Percentiles rank a stretch among this genome's conserved stretches.
phyloP scores from a whole-genome alignment of 2,797 vertebrate genomes.

The Sebastes aleutianus region DNA sequence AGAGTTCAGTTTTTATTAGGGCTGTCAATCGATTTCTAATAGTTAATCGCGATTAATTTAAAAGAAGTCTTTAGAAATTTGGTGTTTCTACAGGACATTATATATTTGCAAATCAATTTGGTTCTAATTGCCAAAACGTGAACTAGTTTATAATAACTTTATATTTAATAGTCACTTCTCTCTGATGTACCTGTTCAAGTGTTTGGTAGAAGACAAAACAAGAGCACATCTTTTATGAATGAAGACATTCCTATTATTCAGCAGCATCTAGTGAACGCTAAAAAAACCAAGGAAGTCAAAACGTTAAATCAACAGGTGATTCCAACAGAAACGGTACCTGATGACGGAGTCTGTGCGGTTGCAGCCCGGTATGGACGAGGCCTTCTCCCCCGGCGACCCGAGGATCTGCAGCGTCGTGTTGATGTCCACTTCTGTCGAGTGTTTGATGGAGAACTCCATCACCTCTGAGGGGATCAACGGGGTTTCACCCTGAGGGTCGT shows the following conservation, averaged over 20 bases:
- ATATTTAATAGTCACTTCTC: background rate
- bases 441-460: constrained; percentile 99
- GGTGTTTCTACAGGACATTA: background rate
- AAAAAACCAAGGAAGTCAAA: background rate
- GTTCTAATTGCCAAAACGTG: background rate
- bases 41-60: too few species aligned
- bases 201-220: background rate
- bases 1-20: too few species aligned
- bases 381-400: constrained; percentile 97
- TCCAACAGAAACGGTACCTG: constrained; percentile 83
- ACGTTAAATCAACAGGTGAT: background rate
- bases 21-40: too few species aligned
- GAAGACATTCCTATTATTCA: too few species aligned
- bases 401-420: constrained; percentile 98
- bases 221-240: background rate
- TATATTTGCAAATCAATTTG: background rate
- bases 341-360: constrained; percentile 98
- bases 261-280: too few species aligned
- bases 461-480: constrained; percentile 97
- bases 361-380: constrained; percentile 97
- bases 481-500: constrained; percentile 99
- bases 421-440: constrained; percentile 97
- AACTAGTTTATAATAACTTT: background rate
- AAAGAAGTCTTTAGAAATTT: too few species aligned
- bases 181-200: background rate